Conservation (phyloP, 2,888 invertebrate species). For the Micoletzkya japonica region DNA sequence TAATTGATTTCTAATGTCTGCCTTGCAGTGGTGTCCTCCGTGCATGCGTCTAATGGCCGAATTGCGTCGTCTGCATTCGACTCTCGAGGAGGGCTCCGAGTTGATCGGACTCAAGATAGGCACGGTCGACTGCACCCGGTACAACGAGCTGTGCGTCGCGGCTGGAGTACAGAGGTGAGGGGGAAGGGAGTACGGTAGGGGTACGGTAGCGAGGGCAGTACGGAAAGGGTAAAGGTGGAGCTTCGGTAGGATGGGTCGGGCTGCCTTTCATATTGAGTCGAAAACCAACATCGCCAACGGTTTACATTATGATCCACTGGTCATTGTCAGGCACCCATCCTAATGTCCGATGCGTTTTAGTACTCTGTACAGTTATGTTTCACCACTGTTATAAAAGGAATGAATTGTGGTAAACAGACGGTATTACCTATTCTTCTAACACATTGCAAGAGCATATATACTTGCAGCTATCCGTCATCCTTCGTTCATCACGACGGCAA, state of each 20-base stretch:
- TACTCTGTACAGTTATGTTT: no score
- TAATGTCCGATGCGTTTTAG: no score
- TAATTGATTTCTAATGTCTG: background rate
- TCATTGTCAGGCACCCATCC: no score
- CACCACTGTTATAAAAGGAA: no score
- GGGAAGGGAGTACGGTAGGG: no score
- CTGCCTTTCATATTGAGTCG: background rate
- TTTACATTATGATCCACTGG: background rate
- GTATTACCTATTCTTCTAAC: background rate
- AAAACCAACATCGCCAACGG: no score
- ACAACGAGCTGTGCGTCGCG: constrained; percentile 46
- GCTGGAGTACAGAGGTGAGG: constrained; percentile 53
- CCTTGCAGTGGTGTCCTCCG: constrained; percentile 75
- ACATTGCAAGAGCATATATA: background rate
- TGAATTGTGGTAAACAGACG: no score
- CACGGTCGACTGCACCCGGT: constrained; percentile 55
- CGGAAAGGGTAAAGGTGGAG: no score
- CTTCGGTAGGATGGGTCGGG: no score
- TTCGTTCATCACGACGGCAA: constrained; percentile 73
- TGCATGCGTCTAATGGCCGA: constrained; percentile 76
- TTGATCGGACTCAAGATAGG: constrained; percentile 41
- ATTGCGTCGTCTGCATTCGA: constrained; percentile 72
- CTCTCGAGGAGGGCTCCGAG: constrained; percentile 53
- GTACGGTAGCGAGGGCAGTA: no score
- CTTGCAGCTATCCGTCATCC: constrained; percentile 74